Evolutionary conservation across 2,888 invertebrate genomes (phyloP).

Genomic region (Cerceris ruficornis): DNA sequence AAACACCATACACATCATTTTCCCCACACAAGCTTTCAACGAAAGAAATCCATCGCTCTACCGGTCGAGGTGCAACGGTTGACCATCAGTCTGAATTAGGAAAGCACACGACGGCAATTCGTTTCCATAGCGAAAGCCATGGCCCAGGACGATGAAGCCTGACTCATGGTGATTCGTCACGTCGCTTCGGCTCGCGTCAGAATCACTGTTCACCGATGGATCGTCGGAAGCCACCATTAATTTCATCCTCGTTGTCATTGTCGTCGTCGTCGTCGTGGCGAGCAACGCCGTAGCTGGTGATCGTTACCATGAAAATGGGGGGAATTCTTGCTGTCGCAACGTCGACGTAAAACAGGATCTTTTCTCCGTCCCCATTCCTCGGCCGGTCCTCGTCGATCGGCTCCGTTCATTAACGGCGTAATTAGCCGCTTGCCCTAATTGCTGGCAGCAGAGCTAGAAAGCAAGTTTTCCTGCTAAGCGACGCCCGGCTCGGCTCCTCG

Average conservation of each 20-base stretch:
- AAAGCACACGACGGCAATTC: slow-evolving; percentile 31
- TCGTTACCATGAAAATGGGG: not conserved
- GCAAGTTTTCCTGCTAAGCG: slow-evolving; percentile 50
- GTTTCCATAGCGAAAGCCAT: slow-evolving; percentile 34
- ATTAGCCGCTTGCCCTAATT: slow-evolving; percentile 72
- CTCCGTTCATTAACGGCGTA: slow-evolving; percentile 68
- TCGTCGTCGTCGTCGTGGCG: slow-evolving; percentile 43
- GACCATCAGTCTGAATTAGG: slow-evolving; percentile 39
- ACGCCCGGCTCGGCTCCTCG: slow-evolving; percentile 29
- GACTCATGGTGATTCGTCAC: slow-evolving; percentile 58
- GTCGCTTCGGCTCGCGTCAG: slow-evolving; percentile 56
- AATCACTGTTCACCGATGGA: slow-evolving; percentile 55
- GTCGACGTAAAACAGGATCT: slow-evolving; percentile 25
- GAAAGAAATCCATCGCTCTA: not conserved
- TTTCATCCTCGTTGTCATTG: slow-evolving; percentile 47
- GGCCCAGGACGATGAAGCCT: slow-evolving; percentile 25
- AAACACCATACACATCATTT: not conserved
- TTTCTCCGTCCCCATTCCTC: slow-evolving; percentile 6
- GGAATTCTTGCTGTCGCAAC: slow-evolving; percentile 5
- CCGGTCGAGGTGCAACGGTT: not conserved
- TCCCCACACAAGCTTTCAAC: not conserved
- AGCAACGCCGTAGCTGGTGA: not conserved
- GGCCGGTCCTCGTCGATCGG: slow-evolving; percentile 46
- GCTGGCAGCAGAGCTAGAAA: slow-evolving; percentile 48
- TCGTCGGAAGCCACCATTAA: slow-evolving; percentile 46